Conservation (phyloP, 2,888 invertebrate species). For the Perizoma affinitatum region DNA sequence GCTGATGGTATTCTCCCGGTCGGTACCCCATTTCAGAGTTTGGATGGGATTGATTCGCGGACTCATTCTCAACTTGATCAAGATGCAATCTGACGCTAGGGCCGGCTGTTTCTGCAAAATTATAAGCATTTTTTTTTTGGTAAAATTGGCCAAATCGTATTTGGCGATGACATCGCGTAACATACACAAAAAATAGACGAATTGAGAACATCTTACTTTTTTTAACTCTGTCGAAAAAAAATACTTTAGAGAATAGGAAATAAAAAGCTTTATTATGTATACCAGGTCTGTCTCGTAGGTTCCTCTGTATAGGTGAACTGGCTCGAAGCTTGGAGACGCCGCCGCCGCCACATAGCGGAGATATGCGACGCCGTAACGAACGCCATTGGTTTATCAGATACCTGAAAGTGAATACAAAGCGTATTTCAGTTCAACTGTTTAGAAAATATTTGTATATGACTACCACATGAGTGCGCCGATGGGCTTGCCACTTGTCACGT, state of each 20-base stretch:
- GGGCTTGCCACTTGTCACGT: too few relatives aligned
- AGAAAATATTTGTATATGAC: too few relatives aligned
- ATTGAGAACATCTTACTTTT: too few relatives aligned
- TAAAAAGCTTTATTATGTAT: slow-evolving; percentile 2
- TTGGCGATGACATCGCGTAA: too few relatives aligned
- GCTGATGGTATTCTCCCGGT: not conserved
- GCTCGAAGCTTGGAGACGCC: slow-evolving; percentile 33
- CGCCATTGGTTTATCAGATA: slow-evolving; percentile 61
- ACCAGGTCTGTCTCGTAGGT: slow-evolving; percentile 27
- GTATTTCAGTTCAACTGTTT: too few relatives aligned
- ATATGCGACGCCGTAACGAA: slow-evolving; percentile 45
- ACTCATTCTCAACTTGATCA: not conserved
- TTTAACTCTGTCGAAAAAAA: too few relatives aligned
- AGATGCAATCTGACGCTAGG: slow-evolving; percentile 4
- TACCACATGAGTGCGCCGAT: too few relatives aligned
- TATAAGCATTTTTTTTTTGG: not conserved
- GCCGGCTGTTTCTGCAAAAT: slow-evolving; percentile 31
- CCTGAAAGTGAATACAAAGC: slow-evolving; percentile 39
- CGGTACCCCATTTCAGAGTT: not conserved
- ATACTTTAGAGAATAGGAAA: too few relatives aligned
- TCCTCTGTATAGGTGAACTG: slow-evolving; percentile 28
- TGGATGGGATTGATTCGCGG: not conserved
- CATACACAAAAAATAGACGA: too few relatives aligned
- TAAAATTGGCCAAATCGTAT: too few relatives aligned
- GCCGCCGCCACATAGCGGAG: slow-evolving; percentile 38